Base-by-base conservation (phyloP, 2,888 invertebrate species). In the Serripes groenlandicus region DNA sequence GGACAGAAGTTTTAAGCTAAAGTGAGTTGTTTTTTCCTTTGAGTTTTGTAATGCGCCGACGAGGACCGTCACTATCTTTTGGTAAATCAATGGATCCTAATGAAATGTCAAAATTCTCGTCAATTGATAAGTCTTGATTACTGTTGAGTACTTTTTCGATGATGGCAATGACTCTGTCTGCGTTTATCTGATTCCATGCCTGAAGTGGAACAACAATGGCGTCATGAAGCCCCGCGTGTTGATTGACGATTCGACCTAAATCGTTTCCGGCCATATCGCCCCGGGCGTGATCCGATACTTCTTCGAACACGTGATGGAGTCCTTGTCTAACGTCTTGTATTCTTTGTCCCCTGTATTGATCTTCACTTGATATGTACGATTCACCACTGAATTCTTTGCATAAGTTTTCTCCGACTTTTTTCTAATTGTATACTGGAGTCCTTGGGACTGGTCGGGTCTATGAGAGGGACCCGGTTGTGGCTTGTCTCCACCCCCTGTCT, bases 131-230 rank as follows among this genome's bases (percentile, higher is more conserved):
- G 15, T 79, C 60, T 62, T 87, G 71, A 42, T 86, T 74, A 52
- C 85, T 85, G 30, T 87, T 81, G 0, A 85, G 58, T 26, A 87
- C 85, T 58, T 83, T 81, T 28, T 78, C 80, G 0, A 84, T 75
- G n/a, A 56, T 70, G 1, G 34, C 52, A 58, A 74, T 74, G 7
- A 74, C 74, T 3, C 18, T 66, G 35, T 62, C 62, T 15, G 79
- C 74, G 34, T 79, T 69, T 21, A 75, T 37, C 66, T 78, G 66
- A 56, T 77, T 78, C 86, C 79, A 83, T 15, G 77, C 64, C 32
- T 81, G 81, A 21, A 83, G 70, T 26, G 83, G 86, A n/a, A 86
- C 81, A 21, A 86, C 76, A 21, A 86, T 75, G 3, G 84, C 80
- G 56, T 85, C 76, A 37, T 85, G 78, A n/a, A 85, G 42, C 37